phyloP scores from a whole-genome alignment of 2,113 vertebrate genomes.

The Phrynosoma platyrhinos region DNA sequence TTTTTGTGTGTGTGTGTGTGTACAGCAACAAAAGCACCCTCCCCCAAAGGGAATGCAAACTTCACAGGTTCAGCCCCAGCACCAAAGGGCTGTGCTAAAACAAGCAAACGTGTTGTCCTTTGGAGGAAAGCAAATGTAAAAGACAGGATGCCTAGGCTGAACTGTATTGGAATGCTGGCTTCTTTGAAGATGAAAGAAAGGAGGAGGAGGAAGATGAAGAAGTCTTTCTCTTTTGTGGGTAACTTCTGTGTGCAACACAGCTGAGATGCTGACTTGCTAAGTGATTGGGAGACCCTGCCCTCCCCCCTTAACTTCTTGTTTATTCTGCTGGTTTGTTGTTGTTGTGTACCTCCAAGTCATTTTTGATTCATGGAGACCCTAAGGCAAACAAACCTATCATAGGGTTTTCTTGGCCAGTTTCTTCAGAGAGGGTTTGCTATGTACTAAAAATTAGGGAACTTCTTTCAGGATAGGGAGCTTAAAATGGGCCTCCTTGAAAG shows the following conservation, averaged over 20 bases:
- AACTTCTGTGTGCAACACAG: background rate
- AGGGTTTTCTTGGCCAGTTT: too few relatives aligned
- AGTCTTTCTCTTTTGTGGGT: background rate
- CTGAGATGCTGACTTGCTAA: too few relatives aligned
- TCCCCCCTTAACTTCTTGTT: too few relatives aligned
- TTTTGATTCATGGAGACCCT: too few relatives aligned
- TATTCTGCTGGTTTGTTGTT: too few relatives aligned
- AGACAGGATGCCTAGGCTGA: background rate
- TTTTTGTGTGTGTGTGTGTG: slow-evolving; percentile 1
- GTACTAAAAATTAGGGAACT: too few relatives aligned
- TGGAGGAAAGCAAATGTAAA: background rate
- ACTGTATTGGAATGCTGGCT: background rate
- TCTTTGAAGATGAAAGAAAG: background rate
- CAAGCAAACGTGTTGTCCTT: background rate
- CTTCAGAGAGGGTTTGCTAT: too few relatives aligned
- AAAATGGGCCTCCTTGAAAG: too few relatives aligned
- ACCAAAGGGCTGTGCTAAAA: background rate
- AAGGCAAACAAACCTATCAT: too few relatives aligned
- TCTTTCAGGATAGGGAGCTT: too few relatives aligned
- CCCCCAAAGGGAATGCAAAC: background rate
- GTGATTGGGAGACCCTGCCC: background rate
- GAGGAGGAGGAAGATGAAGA: background rate
- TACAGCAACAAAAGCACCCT: slow-evolving; percentile 39
- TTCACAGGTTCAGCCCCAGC: slow-evolving; percentile 3
- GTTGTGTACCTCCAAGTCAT: too few relatives aligned